These are phyloP conservation scores for Hydropsyche betteni DNA, from an alignment of 2,888 invertebrate species.

Conservation along the genomic window DNA sequence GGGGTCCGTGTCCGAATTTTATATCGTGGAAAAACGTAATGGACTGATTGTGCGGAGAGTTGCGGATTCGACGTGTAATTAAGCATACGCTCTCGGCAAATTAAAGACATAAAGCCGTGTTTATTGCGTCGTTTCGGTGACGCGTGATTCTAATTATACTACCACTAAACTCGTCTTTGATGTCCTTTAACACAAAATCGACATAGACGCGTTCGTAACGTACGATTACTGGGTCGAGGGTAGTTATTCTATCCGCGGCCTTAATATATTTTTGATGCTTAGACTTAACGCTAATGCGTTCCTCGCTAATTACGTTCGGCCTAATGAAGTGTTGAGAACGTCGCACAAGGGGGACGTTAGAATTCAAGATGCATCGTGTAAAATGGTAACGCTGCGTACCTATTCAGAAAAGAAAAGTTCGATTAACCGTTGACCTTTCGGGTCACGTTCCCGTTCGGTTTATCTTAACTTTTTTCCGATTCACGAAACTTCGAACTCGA, in stretches of 20 bases:
- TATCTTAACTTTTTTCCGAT: no score
- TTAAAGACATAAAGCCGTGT: slow-evolving; percentile 22
- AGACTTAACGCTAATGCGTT: slow-evolving; percentile 15
- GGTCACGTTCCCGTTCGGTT: no score
- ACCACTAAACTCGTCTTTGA: slow-evolving; percentile 26
- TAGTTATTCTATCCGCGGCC: slow-evolving; percentile 6
- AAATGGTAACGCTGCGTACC: no score
- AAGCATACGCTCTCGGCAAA: slow-evolving; percentile 7
- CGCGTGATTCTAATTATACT: slow-evolving; percentile 29
- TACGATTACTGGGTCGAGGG: neutral
- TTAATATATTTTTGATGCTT: slow-evolving; percentile 30
- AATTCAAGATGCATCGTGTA: no score
- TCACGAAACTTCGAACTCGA: no score
- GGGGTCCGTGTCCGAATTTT: no score
- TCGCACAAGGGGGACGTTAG: no score
- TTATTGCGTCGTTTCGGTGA: slow-evolving; percentile 16
- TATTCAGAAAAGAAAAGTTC: no score
- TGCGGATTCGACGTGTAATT: slow-evolving; percentile 3
- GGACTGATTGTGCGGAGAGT: no score
- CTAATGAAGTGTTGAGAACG: no score
- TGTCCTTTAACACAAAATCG: slow-evolving; percentile 1
- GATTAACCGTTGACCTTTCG: no score
- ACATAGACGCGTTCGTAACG: slow-evolving; percentile 10
- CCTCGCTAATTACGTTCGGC: slow-evolving; percentile 1
- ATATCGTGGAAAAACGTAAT: no score